These are phyloP conservation scores for Junonia oenone DNA, from an alignment of 2,888 invertebrate genomes.

Conservation along the genomic window DNA sequence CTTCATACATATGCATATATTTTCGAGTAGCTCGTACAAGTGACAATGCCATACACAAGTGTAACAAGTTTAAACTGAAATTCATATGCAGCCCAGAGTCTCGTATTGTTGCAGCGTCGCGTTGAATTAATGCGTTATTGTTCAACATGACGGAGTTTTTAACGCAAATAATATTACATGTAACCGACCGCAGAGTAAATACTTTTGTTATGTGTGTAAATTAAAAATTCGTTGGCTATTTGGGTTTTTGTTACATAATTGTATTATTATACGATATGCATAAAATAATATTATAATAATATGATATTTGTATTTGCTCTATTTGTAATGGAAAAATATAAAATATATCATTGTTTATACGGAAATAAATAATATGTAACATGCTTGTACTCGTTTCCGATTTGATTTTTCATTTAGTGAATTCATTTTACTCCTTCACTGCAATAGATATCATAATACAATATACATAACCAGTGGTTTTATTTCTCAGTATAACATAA, in stretches of 20 bases:
- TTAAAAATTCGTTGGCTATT: background rate
- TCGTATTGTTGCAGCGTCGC: constrained; percentile 50
- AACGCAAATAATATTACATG: constrained; percentile 5
- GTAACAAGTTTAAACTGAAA: constrained; percentile 44
- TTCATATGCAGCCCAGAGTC: constrained; percentile 46
- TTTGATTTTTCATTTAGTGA: too few species aligned
- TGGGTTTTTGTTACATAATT: too few species aligned
- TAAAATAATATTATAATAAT: background rate
- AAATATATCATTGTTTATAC: too few species aligned
- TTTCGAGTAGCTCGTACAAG: constrained; percentile 5
- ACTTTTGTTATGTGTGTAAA: background rate
- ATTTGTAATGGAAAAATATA: too few species aligned
- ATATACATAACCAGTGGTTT: too few species aligned
- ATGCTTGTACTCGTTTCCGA: too few species aligned
- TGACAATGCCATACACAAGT: constrained; percentile 30
- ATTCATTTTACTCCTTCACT: too few species aligned
- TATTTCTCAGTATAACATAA: too few species aligned
- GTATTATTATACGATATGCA: background rate
- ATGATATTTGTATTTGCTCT: too few species aligned
- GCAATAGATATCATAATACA: too few species aligned
- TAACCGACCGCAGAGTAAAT: constrained; percentile 12
- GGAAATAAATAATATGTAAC: too few species aligned
- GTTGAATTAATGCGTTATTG: constrained; percentile 32
- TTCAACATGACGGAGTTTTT: constrained; percentile 12
- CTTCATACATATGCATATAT: too few species aligned